Base-by-base conservation (phyloP, 2,797 vertebrate species). In the Spatula clypeata region DNA sequence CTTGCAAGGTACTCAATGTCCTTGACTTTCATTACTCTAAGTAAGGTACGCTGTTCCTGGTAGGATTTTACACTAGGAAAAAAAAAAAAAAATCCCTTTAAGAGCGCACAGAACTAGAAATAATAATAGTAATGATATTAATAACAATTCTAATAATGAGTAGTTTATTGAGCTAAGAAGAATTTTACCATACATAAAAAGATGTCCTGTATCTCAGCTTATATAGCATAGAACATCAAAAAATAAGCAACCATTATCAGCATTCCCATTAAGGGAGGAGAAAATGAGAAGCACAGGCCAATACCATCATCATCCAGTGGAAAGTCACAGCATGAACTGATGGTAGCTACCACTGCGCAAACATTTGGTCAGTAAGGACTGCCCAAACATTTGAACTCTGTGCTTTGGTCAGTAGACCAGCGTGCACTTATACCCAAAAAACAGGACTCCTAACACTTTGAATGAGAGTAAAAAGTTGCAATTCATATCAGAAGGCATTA, bases 11-110 rank as follows among this genome's bases (percentile, higher is more conserved):
- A 81, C 47, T 66, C 87, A 94, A 76, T 7, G 21, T 75, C 81
- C 62, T 96, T 86, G 47, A 88, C 42, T 73, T 93, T 44, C 27
- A 70, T 72, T 88, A 93, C 76, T 47, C 83, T 76, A 60, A 76
- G 27, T 20, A 64, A 87, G 75, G 32, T 44, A 7, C 31, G 76
- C 51, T 23, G 75, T 84, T 86, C 38, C 26, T 88, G 32, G 80
- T 60, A 85, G 71, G 53, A 82, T 87, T 93, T 92, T 61, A 88
- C 40, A 74, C 53, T 70, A 24, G 47, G 23, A 47, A 49, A 24
- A 49, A 24, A 47, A 21, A 45, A 21, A 60, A 83, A 12, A 15
- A 83, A 86, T 79, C 45, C 72, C 40, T 91, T 96, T 72, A 75
- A 19, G 17, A 88, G 45, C 24, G 31, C 9, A 13, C 49, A 66